Base-by-base conservation (phyloP, 2,797 vertebrate species). In the Peromyscus melanophrys region DNA sequence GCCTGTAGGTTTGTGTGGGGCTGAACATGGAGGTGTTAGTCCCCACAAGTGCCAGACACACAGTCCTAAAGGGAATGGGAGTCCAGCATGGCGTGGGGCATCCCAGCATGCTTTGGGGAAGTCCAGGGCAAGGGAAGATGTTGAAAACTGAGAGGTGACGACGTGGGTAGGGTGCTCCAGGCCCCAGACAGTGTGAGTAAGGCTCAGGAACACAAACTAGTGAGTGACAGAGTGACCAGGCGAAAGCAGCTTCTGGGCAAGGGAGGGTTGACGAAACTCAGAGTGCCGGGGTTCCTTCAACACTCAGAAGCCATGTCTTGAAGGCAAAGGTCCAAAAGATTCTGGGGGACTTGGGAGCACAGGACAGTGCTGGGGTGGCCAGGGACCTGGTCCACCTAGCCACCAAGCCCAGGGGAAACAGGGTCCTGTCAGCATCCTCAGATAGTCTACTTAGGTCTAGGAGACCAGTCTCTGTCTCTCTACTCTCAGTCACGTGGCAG, bases 11-110 rank as follows among this genome's bases (percentile, higher is more conserved):
- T 40, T 93, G 37, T 88, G 93, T 89, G 75, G 65, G 34, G 6
- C 78, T 80, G 61, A 75, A 52, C 4, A 1, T 16, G 37, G 73
- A 96, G 69, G 89, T 93, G 89, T 94, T 43, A 5, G 94, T 93
- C 89, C 57, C 82, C 59, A 34, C 69, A 90, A 84, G 81, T 61
- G 87, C 81, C 59, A 49, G 52, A 76, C 71, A 82, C 82, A n/a
- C 12, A 55, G 65, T 63, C 5, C 3, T 61, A 31, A 80, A 73
- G 59, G 46, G 46, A 46, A 37, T 9, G 37, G 16, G 57, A 29
- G 57, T 40, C 49, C 11, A 6, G 31, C 0, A 0, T 12, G n/a
- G 90, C 43, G 14, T 11, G 5, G 73, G 80, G 52, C 77, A 69
- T 63, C 57, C 2, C 34, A 84, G 52, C 34, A 46, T 86, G 92